Evolutionary conservation across 2,888 invertebrate species (phyloP), one percentile per base, ranked within the genome.

Genomic region (Empis livida): DNA sequence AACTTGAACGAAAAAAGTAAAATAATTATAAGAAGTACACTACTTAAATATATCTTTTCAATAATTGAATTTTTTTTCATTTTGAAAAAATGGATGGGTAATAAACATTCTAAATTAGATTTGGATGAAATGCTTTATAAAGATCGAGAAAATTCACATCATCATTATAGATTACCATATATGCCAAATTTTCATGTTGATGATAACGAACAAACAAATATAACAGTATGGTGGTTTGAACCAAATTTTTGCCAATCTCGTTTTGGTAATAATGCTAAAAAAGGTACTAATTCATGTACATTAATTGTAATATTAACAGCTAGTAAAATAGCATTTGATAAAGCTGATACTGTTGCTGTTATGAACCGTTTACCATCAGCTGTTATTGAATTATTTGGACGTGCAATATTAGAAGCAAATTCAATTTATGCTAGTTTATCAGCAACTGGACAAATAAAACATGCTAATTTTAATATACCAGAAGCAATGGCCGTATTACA

Each of bases 211-310:
- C 10, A 35, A 13, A n/a, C 13, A 4, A 35, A 62, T 32, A 57
- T 73, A 6, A 59, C 62, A 49, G 62, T 71, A 48, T 72, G 67
- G 59, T 79, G 78, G 78, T 79, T 77, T 55, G 72, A 76, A 45
- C 60, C 67, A 30, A 69, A 73, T 55, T 79, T 79, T 58, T 74
- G 76, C 2, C 79, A 79, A 61, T 75, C 75, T 41, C 70, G 71
- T 44, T 79, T 74, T 59, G 78, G 73, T 49, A 65, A 69, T 48
- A 65, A 66, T 55, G 65, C 68, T 48, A 59, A 62, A 45, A 68
- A 60, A 62, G 76, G 73, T 45, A 78, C 78, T 54, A 74, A 77
- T 61, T 79, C 79, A 9, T 79, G 79, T 53, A 79, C 79, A 2
- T 61, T 79, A 45, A 79, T 79, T 54, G 76, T 75, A 37, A 61